These are phyloP conservation scores for Ameiurus melas DNA, from an alignment of 2,113 vertebrate genomes.

Conservation along the genomic window DNA sequence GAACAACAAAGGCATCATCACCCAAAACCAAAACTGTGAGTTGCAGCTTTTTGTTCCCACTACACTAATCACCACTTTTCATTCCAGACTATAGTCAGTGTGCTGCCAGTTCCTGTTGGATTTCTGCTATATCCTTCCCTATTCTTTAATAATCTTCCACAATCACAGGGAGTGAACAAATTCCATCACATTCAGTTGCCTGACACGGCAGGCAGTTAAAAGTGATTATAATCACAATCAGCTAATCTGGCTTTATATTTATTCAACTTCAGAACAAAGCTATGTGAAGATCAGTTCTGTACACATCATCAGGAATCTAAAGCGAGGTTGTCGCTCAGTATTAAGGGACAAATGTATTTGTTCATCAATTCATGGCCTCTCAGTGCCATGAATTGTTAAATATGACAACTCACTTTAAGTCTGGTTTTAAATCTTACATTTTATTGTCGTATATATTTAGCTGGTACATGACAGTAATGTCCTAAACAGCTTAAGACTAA, in stretches of 20 bases:
- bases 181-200: background rate
- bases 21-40: slow-evolving; percentile 5
- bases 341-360: background rate
- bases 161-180: background rate
- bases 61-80: slow-evolving; percentile 6
- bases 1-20: slow-evolving; percentile 6
- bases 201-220: background rate
- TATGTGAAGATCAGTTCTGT: background rate
- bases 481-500: background rate
- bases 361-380: background rate
- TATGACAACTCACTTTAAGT: background rate
- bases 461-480: background rate
- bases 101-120: slow-evolving; percentile 19
- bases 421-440: background rate
- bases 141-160: background rate
- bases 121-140: background rate
- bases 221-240: background rate
- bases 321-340: background rate
- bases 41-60: background rate
- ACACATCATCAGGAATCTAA: background rate
- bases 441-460: background rate
- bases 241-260: background rate
- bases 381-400: background rate
- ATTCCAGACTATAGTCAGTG: background rate
- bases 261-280: slow-evolving; percentile 17